Evolutionary conservation across 1,140 invertebrate species (phyloP), one percentile per base, ranked within the genome.

Genomic region (Pissodes strobi): DNA sequence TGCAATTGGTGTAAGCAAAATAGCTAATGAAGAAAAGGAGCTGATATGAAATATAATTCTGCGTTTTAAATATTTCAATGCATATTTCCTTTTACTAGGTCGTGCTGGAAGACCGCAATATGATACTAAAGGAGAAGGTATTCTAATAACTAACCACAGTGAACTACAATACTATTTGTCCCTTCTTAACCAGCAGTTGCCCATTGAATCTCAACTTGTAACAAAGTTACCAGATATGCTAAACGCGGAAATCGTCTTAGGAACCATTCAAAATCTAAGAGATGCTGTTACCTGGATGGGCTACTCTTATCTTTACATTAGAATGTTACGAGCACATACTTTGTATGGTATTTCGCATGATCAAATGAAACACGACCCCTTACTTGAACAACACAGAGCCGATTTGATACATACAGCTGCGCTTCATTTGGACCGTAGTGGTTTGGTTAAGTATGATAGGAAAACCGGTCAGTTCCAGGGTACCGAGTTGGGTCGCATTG

Each of bases 101-200:
- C 82, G 98, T 75, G 97, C 98, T 52, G 98, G 98, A 71, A 85
- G 98, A 45, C 97, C 97, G 4, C 97, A 99, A 79, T 99, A 99
- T 80, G 97, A 99, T 73, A 96, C 93, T 0, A 97, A 98, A 80
- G 98, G 98, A 65, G 95, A 98, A 82, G 98, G 97, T 75, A 99
- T 99, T 69, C 85, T 99, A 12, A 97, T 99, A 25, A 99, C 98
- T 0, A 99, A 99, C 79, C 97, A 99, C 79, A 95, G 93, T 69
- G 97, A 99, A 80, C 83, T 99, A 2, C 97, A 99, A 74, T 99
- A 97, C 79, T 99, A 99, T 80, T 82, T 99, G 9, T 99, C 96
- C 0, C 82, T 99, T 17, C 83, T 99, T 62, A 99, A 99, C 82
- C 96, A 99, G 78, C 97, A 99, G 78, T 80, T 97, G 45, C 92